Evolutionary conservation across 2,797 vertebrate species (phyloP), one percentile per base, ranked within the genome.

Genomic region (Sebastes kiyomatsui): DNA sequence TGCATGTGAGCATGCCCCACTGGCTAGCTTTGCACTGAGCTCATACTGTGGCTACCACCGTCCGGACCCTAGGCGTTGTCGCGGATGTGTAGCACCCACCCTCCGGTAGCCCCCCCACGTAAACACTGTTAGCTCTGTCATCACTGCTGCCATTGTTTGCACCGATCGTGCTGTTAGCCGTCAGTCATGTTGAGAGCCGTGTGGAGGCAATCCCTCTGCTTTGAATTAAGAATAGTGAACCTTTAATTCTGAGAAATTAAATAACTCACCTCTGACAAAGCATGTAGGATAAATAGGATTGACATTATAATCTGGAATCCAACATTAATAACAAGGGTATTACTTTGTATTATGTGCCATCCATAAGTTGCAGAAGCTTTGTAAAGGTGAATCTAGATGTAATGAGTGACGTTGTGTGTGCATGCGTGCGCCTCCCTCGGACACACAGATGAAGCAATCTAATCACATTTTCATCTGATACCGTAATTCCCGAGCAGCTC

Each of bases 381-480:
- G 20, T 46, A 30, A 64, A 83, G n/a, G 67, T 55, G 33, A 54
- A 38, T 86, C n/a, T 55, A 42, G 46, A 67, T 66, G 5, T 70
- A 67, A 60, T 54, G 5, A n/a, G 22, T 65, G 46, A 35, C 23
- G 59, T 32, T 80, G n/a, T 65, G 60, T 59, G 35, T 74, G 67
- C 5, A 6, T 66, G 9, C 1, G 5, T 27, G 65, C 42, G 22
- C 38, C 56, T 80, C 38, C 18, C 20, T 49, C n/a, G 64, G 77
- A 42, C 55, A 70, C 38, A 64, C 82, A 69, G 75, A 86, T 46
- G 52, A 88, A 74, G 49, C 80, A 80, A 84, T 90, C 71, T 74
- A 87, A 93, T 90, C 73, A 89, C 64, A 84, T 89, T 90, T 93
- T 80, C 61, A 72, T 79, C 84, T 82, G 69, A 87, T 75, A 77